Evolutionary conservation across 2,888 invertebrate species (phyloP), one percentile per base, ranked within the genome.

Genomic region (Noctua pronuba): DNA sequence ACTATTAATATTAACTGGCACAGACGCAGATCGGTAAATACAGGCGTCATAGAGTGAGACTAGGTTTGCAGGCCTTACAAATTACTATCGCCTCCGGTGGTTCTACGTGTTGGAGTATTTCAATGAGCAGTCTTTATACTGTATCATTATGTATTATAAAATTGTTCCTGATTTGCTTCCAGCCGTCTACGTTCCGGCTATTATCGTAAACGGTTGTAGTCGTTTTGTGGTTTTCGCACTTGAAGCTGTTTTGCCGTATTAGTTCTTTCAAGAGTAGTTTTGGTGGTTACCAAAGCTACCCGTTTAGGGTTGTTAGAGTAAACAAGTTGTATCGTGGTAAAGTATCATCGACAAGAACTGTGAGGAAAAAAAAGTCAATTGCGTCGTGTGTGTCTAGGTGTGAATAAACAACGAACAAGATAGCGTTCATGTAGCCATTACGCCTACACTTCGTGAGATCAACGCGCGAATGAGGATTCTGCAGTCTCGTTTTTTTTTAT

Each of bases 31-130:
- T 75, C 70, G 52, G 75, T 85, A 85, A 84, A 78, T 84, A 78
- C 49, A 81, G 85, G 75, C 78, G 82, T 68, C 75, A 71, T 75
- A 68, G 70, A 71, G 67, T 76, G 69, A 83, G 83, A 80, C 58
- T 77, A 82, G 78, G 85, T 85, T 78, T 84, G 68, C 84, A 89
- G 90, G 86, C 83, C 77, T 82, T 82, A 86, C 76, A 79, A 90
- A 86, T 88, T 87, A 88, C 88, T 83, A 79, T 85, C 46, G 88
- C 91, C 87, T 60, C 24, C 82, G 86, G 90, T 60, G 75, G 70
- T 60, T 73, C 52, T 66, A 71, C 46, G 70, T 81, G 88, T 83
- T 58, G 65, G 68, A 83, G 85, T 75, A 78, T 78, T 84, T 84
- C 85, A 84, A 84, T 84, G 75, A 85, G 78, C 82, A 84, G 73